Base-by-base conservation (phyloP, 2,113 vertebrate genomes). In the Psilopsiagon aurifrons region DNA sequence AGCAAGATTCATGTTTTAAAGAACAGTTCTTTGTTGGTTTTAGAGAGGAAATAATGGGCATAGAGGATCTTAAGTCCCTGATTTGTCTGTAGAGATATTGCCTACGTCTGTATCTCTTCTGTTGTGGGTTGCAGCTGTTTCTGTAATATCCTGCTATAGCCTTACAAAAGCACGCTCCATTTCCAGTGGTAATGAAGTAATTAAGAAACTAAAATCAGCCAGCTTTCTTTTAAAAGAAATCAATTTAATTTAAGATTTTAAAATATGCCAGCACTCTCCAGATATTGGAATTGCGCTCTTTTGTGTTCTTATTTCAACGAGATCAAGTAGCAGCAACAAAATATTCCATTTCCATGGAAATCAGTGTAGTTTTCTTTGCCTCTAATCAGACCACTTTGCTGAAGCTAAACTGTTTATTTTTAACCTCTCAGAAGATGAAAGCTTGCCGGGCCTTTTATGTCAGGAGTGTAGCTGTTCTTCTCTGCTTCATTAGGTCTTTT, bases 381-480 rank as follows among this genome's bases (percentile, higher is more conserved):
- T 94, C 92, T 95, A 91, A 94, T 95, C 90, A 91, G 73, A 90
- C 83, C 62, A 52, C 66, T 96, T 93, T 85, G 90, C 86, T 95
- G 95, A 92, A 95, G 77, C 77, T 47, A 86, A 97, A 94, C 92
- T 91, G 88, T 96, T 96, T 96, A 95, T 96, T 95, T 97, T 96
- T 91, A 95, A 96, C 92, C 69, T 92, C 89, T 96, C 57, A 49
- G 83, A 94, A 75, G 73, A 91, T 71, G 86, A 96, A 95, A 91
- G 73, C 80, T 86, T 76, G 51, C 44, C 4, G 0, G 71, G 69
- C 74, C 57, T 91, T 88, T 93, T 39, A 25, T 66, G 69, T 73
- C 74, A 83, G 68, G 33, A 67, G n/a, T 6, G 52, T 73, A 10
- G 71, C 75, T 76, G 49, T 25, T 95, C 13, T 59, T 73, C 71